Conservation (phyloP, 92 coral and sea anemone species). For the Parazoanthus darwini region DNA sequence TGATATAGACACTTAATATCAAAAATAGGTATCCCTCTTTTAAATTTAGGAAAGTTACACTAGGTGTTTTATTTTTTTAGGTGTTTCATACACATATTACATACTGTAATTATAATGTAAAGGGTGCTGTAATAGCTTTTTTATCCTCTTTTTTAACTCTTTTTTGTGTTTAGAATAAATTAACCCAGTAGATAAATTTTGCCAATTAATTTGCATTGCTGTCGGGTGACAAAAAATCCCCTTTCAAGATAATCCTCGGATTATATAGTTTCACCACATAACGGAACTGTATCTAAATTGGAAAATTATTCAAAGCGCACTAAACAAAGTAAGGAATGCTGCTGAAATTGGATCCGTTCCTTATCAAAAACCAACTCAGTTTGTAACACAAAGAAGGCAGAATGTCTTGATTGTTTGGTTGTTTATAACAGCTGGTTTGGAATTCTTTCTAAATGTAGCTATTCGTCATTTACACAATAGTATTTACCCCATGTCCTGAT, state of each 20-base stretch:
- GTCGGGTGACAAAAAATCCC: not conserved
- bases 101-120: no score
- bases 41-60: no score
- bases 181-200: not conserved
- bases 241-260: no score
- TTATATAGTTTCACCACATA: no score
- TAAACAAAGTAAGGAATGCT: not conserved
- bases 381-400: no score
- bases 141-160: no score
- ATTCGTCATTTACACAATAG: not conserved
- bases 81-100: no score
- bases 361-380: no score
- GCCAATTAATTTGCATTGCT: not conserved
- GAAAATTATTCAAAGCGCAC: not conserved
- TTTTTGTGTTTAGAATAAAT: no score
- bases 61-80: no score
- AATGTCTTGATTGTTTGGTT: not conserved
- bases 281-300: not conserved
- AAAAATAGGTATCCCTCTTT: not conserved
- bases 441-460: not conserved
- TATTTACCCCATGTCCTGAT: conserved; percentile 88
- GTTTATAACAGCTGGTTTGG: not conserved
- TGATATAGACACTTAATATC: not conserved
- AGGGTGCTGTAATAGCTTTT: no score
- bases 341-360: no score